Conservation (phyloP, 2,113 vertebrate species). For the Sarotherodon lohbergeri region DNA sequence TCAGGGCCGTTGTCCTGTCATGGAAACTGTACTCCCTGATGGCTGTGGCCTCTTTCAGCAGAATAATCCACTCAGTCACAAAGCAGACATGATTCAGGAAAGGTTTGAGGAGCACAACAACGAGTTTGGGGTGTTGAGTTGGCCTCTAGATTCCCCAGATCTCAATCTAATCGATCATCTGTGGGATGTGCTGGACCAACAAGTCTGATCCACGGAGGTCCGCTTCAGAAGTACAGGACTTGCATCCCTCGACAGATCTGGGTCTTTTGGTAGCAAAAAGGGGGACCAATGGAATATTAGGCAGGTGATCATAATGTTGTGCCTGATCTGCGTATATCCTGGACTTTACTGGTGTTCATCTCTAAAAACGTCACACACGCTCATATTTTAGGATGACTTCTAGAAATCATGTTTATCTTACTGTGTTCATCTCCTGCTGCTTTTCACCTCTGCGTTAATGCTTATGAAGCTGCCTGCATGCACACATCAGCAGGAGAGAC, state of each 20-base stretch:
- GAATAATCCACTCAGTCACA: not conserved
- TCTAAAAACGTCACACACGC: not conserved
- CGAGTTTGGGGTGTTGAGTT: not conserved
- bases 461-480: fast-evolving
- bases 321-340: not conserved
- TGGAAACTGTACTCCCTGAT: not conserved
- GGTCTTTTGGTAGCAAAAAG: not conserved
- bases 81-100: fast-evolving
- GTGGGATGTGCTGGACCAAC: not conserved
- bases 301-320: not conserved
- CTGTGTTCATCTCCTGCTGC: not conserved
- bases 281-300: not conserved
- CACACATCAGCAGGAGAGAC: not conserved
- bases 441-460: fast-evolving
- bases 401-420: not conserved
- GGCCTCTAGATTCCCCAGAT: not conserved
- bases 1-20: not conserved
- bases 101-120: not conserved
- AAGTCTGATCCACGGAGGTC: not conserved
- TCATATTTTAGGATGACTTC: not conserved
- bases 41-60: not conserved
- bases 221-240: not conserved
- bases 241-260: not conserved
- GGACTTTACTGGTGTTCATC: not conserved
- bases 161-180: not conserved